These are phyloP conservation scores for Polypedilum pembai DNA, from an alignment of 1,140 invertebrate species.

Conservation along the genomic window DNA sequence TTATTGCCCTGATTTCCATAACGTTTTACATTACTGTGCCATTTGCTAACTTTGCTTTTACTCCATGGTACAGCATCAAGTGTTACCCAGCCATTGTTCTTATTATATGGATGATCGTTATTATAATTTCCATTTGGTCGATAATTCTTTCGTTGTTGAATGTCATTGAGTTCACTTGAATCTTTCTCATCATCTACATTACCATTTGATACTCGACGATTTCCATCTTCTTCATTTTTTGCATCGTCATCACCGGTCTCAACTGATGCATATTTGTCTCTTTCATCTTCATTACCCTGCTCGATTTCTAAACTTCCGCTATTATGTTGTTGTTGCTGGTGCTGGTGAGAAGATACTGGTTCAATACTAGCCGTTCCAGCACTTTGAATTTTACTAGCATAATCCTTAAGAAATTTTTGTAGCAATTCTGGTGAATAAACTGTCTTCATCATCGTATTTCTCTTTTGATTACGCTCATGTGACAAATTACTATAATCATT, in stretches of 20 bases:
- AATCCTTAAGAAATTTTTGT: constrained; percentile 51
- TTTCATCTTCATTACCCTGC: constrained; percentile 43
- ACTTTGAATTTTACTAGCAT: constrained; percentile 48
- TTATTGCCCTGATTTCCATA: not conserved
- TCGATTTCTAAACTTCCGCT: not conserved
- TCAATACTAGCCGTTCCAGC: constrained; percentile 37
- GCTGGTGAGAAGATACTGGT: constrained; percentile 30
- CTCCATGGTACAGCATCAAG: constrained; percentile 71
- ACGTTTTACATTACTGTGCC: constrained; percentile 45
- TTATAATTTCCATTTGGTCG: constrained; percentile 9
- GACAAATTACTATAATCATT: constrained; percentile 24
- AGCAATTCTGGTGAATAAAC: constrained; percentile 45
- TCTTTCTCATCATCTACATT: constrained; percentile 37
- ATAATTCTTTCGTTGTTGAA: constrained; percentile 32
- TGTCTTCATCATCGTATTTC: constrained; percentile 39
- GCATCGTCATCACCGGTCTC: constrained; percentile 44
- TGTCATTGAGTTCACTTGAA: constrained; percentile 40
- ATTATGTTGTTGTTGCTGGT: not conserved
- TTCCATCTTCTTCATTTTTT: constrained; percentile 40
- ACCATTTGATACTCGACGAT: constrained; percentile 39
- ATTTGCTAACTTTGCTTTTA: constrained; percentile 69
- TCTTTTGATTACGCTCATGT: constrained; percentile 39
- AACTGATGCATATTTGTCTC: constrained; percentile 44
- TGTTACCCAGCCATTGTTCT: constrained; percentile 66
- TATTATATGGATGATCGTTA: constrained; percentile 50